phyloP scores from a whole-genome alignment of 2,113 vertebrate genomes.

The Castor canadensis region DNA sequence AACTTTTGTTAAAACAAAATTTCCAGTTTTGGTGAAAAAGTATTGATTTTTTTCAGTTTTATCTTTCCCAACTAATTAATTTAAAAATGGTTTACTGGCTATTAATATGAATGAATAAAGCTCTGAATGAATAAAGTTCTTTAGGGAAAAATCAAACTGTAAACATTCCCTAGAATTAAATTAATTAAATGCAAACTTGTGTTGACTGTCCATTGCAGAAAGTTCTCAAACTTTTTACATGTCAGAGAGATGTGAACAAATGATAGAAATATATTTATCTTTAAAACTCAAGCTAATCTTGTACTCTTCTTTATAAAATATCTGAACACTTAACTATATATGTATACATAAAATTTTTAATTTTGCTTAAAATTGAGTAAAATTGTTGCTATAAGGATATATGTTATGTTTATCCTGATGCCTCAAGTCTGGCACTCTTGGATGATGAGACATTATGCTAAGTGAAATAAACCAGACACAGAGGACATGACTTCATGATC shows the following conservation, averaged over 20 bases:
- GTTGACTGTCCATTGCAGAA: neutral
- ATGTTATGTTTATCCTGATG: neutral
- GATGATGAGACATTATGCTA: neutral
- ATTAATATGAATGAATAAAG: conserved; percentile 23
- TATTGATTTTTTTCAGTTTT: neutral
- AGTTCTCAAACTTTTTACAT: neutral
- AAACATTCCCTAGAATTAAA: conserved; percentile 16
- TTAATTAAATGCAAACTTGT: conserved; percentile 22
- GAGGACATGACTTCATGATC: too few relatives aligned
- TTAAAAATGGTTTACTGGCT: neutral
- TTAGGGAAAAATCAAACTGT: conserved; percentile 10
- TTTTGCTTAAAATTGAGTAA: neutral
- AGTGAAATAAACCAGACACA: neutral
- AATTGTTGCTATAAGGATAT: neutral
- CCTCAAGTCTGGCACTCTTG: neutral
- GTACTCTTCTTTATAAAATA: neutral
- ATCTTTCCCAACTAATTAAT: conserved; percentile 8
- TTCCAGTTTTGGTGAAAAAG: neutral
- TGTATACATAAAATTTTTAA: neutral
- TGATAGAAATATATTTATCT: neutral
- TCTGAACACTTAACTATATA: neutral
- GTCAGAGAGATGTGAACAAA: neutral
- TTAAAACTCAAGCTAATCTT: neutral
- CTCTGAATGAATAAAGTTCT: neutral
- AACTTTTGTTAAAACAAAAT: conserved; percentile 39